These are phyloP conservation scores for Petroica traversi DNA, from an alignment of 2,113 vertebrate genomes.

Conservation along the genomic window DNA sequence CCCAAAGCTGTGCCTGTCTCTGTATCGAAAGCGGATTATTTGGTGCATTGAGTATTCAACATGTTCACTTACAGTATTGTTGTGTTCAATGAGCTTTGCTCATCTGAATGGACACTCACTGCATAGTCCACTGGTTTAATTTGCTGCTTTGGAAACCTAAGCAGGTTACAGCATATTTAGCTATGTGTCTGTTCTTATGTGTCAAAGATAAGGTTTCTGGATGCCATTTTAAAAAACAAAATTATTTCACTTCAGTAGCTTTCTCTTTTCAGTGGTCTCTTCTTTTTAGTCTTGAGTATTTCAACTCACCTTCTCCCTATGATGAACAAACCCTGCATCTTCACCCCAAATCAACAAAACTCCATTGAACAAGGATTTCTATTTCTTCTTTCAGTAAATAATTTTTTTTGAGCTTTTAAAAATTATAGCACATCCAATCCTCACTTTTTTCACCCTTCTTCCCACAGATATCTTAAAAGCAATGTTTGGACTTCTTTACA, in stretches of 20 bases:
- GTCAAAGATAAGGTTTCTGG: constrained; percentile 52
- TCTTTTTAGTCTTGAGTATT: not conserved
- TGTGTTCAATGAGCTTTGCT: constrained; percentile 68
- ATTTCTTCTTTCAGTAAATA: not conserved
- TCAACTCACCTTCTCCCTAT: not conserved
- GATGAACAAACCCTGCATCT: constrained; percentile 1
- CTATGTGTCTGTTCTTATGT: constrained; percentile 45
- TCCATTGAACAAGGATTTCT: not conserved
- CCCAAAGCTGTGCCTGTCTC: constrained; percentile 2
- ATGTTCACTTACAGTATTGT: constrained; percentile 38
- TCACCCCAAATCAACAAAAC: constrained; percentile 33
- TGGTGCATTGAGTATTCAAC: constrained; percentile 58
- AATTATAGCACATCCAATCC: not conserved
- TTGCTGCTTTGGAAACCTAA: constrained; percentile 54
- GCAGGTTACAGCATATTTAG: constrained; percentile 53
- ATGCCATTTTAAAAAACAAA: constrained; percentile 55
- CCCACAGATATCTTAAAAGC: not conserved
- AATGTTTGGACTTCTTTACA: not conserved
- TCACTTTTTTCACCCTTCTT: not conserved
- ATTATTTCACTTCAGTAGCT: constrained; percentile 49
- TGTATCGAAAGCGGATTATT: constrained; percentile 52
- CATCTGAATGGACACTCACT: constrained; percentile 67
- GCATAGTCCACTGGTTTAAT: constrained; percentile 68
- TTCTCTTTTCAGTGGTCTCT: constrained; percentile 30
- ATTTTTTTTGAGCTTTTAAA: not conserved